Evolutionary conservation across 35 echinoderm and acorn worm genomes (phyloP), one percentile per base, ranked within the genome.

Genomic region (Apostichopus japonicus): DNA sequence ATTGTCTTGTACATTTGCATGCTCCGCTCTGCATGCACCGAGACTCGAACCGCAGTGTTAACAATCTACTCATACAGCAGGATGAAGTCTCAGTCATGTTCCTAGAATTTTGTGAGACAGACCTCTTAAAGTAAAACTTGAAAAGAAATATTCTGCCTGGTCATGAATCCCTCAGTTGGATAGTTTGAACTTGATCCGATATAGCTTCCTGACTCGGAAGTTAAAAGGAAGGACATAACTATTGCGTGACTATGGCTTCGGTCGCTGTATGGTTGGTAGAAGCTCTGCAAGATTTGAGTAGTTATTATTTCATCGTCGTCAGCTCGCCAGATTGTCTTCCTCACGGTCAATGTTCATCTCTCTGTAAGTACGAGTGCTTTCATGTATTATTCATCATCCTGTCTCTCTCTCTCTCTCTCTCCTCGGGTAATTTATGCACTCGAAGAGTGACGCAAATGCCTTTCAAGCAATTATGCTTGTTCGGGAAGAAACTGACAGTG

Each of bases 351-450:
- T 23, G 17, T n/a, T 75, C 14, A 19, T 75, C 71, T 75, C 71
- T 75, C 7, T 7, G 71, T 75, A 75, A 75, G 71, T 75, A 19
- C 71, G 14, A 75, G 1, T 19, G 71, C n/a, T 75, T 75, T 15
- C 17, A 75, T 75, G 71, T 75, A 75, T 75, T 75, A 75, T 75
- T 75, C 71, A 75, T 19, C 33, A 1, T 61, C 71, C 16, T 73
- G 70, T 75, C 13, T 75, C 17, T n/a, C 15, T 75, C 71, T 72
- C 70, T 75, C 56, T 55, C 81, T 24, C 4, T 57, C 54, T 57
- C 53, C 56, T 84, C 16, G 56, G 33, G 56, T 84, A 84, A 84
- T 57, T 84, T 84, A 84, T 84, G 81, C 81, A 84, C 33, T 84
- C 54, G 17, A 23, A 75, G 71, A 75, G 71, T 84, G 81, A 84